These are phyloP conservation scores for Seriola dumerili DNA, from an alignment of 2,113 vertebrate species.

Conservation along the genomic window DNA sequence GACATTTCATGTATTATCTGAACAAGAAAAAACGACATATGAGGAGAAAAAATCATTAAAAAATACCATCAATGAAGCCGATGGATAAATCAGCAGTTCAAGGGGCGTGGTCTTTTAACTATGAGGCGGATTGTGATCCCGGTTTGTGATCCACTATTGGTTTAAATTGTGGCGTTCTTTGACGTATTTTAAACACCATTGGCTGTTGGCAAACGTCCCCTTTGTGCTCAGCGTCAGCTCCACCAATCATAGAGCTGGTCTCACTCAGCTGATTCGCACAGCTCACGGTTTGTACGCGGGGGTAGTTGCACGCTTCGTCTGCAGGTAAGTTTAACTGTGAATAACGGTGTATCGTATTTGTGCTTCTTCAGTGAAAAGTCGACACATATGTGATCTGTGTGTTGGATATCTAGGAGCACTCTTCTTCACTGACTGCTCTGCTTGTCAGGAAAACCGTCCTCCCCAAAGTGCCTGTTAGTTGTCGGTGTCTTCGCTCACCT, in stretches of 20 bases:
- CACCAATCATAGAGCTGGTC: conserved; percentile 70
- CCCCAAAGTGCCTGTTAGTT: neutral
- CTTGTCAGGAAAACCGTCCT: neutral
- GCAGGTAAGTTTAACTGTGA: neutral
- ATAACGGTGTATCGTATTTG: accelerated
- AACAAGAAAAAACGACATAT: too few relatives aligned
- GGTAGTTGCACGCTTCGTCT: too few relatives aligned
- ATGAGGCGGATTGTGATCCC: neutral
- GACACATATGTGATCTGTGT: neutral
- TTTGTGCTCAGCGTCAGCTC: neutral
- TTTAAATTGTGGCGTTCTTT: conserved; percentile 74
- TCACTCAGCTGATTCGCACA: conserved; percentile 74
- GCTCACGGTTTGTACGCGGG: neutral
- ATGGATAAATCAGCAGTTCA: too few relatives aligned
- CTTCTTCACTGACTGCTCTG: neutral
- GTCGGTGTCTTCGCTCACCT: neutral
- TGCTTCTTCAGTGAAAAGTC: neutral
- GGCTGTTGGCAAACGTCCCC: conserved; percentile 36
- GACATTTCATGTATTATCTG: too few relatives aligned
- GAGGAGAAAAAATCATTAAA: too few relatives aligned
- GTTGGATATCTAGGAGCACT: accelerated
- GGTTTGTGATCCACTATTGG: conserved; percentile 48
- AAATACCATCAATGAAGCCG: too few relatives aligned
- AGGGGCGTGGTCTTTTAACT: conserved; percentile 34
- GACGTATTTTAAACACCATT: conserved; percentile 69